These are phyloP conservation scores for Heterotis niloticus DNA, from an alignment of 2,113 vertebrate genomes.

Conservation along the genomic window DNA sequence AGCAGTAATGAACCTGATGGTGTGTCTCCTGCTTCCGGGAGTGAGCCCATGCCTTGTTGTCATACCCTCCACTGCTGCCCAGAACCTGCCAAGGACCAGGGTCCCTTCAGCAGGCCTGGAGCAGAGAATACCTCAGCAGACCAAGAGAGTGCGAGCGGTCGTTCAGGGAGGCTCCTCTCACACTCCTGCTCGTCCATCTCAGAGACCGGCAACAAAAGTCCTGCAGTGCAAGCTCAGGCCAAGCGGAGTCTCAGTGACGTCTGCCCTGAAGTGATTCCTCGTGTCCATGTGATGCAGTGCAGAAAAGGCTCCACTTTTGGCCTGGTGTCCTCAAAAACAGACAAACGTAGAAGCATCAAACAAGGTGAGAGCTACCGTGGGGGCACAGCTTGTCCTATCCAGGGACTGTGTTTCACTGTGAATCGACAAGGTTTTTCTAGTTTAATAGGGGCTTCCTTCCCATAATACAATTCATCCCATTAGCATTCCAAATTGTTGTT, in stretches of 20 bases:
- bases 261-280: constrained; percentile 51
- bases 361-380: constrained; percentile 67
- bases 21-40: constrained; percentile 26
- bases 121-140: constrained; percentile 20
- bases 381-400: background rate
- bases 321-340: constrained; percentile 73
- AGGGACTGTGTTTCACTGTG: background rate
- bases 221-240: constrained; percentile 59
- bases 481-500: too few relatives aligned
- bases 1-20: constrained; percentile 8
- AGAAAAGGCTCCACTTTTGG: constrained; percentile 68
- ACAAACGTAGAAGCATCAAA: constrained; percentile 50
- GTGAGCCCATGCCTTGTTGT: constrained; percentile 36
- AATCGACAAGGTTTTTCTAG: background rate
- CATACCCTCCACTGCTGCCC: constrained; percentile 28
- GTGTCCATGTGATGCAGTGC: constrained; percentile 68
- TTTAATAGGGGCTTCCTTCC: too few relatives aligned
- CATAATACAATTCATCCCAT: too few relatives aligned
- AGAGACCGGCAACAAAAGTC: constrained; percentile 68
- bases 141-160: background rate
- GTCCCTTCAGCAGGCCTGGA: constrained; percentile 38
- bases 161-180: constrained; percentile 32
- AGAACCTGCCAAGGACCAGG: constrained; percentile 34
- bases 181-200: constrained; percentile 59
- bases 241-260: constrained; percentile 41